phyloP scores from a whole-genome alignment of 1,140 invertebrate species.

The Apis laboriosa region DNA sequence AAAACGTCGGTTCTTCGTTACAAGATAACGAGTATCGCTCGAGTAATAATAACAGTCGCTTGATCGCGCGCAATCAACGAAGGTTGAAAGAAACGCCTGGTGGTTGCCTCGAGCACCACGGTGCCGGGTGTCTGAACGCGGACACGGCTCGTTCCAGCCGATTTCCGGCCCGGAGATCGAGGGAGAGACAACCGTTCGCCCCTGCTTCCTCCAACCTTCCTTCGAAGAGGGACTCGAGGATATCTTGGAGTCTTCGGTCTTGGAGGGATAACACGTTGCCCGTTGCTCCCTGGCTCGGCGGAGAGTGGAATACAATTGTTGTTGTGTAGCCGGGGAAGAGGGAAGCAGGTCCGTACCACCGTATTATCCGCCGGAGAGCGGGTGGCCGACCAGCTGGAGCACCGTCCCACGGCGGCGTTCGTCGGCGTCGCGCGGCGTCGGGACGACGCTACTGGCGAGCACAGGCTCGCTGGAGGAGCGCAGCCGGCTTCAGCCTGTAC shows the following conservation, averaged over 20 bases:
- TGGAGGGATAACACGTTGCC: not conserved
- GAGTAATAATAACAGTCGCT: not conserved
- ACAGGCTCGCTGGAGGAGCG: conserved; percentile 38
- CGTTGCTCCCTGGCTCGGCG: not conserved
- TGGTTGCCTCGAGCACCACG: conserved; percentile 21
- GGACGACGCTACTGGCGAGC: conserved; percentile 45
- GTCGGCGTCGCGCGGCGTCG: conserved; percentile 34
- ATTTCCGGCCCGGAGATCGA: not conserved
- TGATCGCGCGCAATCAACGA: conserved; percentile 8
- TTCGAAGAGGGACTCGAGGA: not conserved
- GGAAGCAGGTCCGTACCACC: not conserved
- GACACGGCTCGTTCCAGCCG: not conserved
- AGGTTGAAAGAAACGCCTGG: not conserved
- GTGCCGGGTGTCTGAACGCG: not conserved
- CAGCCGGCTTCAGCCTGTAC: conserved; percentile 66
- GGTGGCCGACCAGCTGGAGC: conserved; percentile 21
- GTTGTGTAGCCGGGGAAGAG: not conserved
- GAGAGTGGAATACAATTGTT: not conserved
- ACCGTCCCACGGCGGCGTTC: conserved; percentile 10
- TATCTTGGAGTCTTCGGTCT: not conserved
- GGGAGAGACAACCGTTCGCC: not conserved
- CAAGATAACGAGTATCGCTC: too few species aligned
- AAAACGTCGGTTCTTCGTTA: not conserved
- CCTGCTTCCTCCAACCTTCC: too few species aligned
- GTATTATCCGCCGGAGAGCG: conserved; percentile 4